Base-by-base conservation (phyloP, 2,113 vertebrate genomes). In the Trachemys scripta region DNA sequence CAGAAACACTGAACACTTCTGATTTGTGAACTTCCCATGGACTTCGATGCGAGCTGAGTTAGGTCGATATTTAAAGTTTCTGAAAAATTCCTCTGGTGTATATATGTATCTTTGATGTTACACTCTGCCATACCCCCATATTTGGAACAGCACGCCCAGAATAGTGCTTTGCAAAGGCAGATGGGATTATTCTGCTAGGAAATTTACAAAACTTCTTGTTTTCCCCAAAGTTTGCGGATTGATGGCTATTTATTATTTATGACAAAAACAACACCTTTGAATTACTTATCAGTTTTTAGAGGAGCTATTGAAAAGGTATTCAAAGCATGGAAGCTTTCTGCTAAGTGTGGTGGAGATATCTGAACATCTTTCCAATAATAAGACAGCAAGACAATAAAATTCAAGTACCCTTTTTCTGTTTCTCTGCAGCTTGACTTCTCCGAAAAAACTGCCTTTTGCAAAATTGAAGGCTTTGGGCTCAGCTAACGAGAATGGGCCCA, bases 181-280 rank as follows among this genome's bases (percentile, higher is more conserved):
- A 45, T 83, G 29, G 69, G 27, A 45, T 42, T n/a, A 35, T 38
- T 35, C 11, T 92, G 47, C 5, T 80, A 27, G n/a, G 14, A 76
- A 94, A 72, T 51, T 13, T 49, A 22, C 51, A 24, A 72, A 38
- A 47, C 75, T 27, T 82, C 25, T 35, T 84, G 4, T 69, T 80
- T 90, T 84, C 49, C 65, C 5, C 42, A 25, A 22, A 65, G 31
- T 3, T 89, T 94, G 69, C 79, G 16, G 86, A 81, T 49, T 42
- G 12, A 11, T 6, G 54, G 6, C 8, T 57, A 82, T 91, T 87
- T 47, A 25, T 24, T 89, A 49, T 49, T 50, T 20, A 27, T 76
- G 29, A 91, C 84, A 7, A 69, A 96, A 96, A n/a, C 42, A 69
- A 2, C 72, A 1, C 45, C 31, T 88, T 95, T 97, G 81, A 59